Evolutionary conservation across 2,113 vertebrate species (phyloP).

Genomic region (Copsychus sechellarum): DNA sequence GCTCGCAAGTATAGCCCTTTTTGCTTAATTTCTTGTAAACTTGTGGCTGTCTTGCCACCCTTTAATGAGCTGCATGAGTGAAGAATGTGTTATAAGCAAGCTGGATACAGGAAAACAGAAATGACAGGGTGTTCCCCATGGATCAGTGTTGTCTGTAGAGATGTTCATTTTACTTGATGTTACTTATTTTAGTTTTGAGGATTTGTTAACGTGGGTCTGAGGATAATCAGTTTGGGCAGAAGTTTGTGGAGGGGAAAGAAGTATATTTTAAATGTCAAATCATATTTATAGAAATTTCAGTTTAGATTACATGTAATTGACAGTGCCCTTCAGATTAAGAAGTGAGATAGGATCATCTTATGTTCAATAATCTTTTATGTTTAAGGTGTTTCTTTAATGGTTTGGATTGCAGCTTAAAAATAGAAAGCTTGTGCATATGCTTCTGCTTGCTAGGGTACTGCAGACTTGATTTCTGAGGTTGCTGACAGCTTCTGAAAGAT

Average conservation of each 20-base stretch:
- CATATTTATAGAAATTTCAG: constrained; percentile 58
- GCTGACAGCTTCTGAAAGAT: constrained; percentile 81
- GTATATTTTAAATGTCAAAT: constrained; percentile 59
- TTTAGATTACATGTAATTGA: constrained; percentile 61
- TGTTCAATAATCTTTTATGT: constrained; percentile 70
- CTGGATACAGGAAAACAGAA: not conserved
- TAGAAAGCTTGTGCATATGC: constrained; percentile 64
- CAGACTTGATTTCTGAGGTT: constrained; percentile 78
- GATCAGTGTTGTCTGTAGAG: not conserved
- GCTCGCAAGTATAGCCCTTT: not conserved
- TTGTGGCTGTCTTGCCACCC: not conserved
- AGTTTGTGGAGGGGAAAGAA: constrained; percentile 18
- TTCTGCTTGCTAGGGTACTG: constrained; percentile 70
- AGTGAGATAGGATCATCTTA: constrained; percentile 65
- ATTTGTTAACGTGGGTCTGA: constrained; percentile 35
- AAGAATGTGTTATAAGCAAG: not conserved
- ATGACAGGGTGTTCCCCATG: not conserved
- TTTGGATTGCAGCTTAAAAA: constrained; percentile 74
- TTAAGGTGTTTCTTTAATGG: constrained; percentile 63
- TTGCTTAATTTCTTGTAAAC: not conserved
- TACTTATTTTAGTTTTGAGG: not conserved
- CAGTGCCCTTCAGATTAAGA: constrained; percentile 70
- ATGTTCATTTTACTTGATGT: constrained; percentile 6
- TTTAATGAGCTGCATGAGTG: not conserved
- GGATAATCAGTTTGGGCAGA: constrained; percentile 60